Evolutionary conservation across 2,888 invertebrate genomes (phyloP), one percentile per base, ranked within the genome.

Genomic region (Abrostola tripartita): DNA sequence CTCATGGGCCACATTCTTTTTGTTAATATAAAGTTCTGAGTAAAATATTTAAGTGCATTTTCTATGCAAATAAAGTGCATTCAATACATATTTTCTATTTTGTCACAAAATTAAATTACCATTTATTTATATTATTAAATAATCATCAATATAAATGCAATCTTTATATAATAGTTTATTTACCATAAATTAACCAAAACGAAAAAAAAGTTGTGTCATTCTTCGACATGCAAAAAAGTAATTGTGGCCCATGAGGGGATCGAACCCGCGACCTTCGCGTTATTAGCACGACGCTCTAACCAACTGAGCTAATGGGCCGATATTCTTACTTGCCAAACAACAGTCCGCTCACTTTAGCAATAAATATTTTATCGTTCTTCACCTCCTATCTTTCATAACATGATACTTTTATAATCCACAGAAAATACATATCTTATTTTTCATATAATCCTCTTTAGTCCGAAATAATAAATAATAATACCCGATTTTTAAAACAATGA

Each of bases 301-400:
- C 68, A 62, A 71, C 55, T 61, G 59, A 66, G 75, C 78, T 71
- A 74, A 75, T 77, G 75, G 75, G 76, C 76, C 74, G 14, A 36
- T 53, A 35, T 5, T 9, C 8, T 8, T 4, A 36, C 8, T 10
- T 0, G 8, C 1, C 42, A 47, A 47, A 47, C 24, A 47, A 47
- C 44, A 14, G 9, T 47, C 9, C 44, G 9, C 9, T 14, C 12
- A 6, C 6, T 12, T 14, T n/a, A 41, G 0, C 9, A 8, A 9
- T 24, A 9, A 24, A 9, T 10, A 7, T 6, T 6, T 9, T 47
- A 40, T 40, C 40, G 5, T 0, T 11, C 0, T 47, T 8, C 14
- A 44, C 1, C 5, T 24, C 44, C 14, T 47, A 24, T 5, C 14
- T 5, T 40, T 40, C 0, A 47, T 9, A 14, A 14, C 9, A 47